phyloP scores from a whole-genome alignment of 2,888 invertebrate genomes.

The Isoperla grammatica region DNA sequence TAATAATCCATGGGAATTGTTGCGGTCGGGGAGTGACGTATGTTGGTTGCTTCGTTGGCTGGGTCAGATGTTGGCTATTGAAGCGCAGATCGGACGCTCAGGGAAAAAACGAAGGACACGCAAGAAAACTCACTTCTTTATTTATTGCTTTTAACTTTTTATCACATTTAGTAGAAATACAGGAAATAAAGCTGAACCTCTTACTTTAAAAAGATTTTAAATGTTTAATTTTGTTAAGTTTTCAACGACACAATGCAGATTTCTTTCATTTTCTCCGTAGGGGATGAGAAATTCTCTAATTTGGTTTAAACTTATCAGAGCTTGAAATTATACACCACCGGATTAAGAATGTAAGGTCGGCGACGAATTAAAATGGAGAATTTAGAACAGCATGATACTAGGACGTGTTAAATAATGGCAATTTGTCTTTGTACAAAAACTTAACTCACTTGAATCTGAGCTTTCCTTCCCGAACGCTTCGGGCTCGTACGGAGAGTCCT shows the following conservation, averaged over 20 bases:
- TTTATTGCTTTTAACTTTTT: conserved; percentile 4
- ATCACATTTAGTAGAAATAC: conserved; percentile 10
- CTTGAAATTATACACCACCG: conserved; percentile 11
- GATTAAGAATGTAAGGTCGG: conserved; percentile 1
- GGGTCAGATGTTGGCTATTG: not conserved
- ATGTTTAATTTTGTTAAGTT: conserved; percentile 9
- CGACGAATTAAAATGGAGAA: not conserved
- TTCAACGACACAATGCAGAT: conserved; percentile 13
- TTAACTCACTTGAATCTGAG: not conserved
- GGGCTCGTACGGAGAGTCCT: conserved; percentile 20
- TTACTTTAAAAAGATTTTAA: conserved; percentile 14
- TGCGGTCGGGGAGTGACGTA: too few relatives aligned
- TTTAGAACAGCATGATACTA: too few relatives aligned
- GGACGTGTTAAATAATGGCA: too few relatives aligned
- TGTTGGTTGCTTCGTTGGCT: conserved; percentile 8
- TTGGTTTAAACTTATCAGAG: conserved; percentile 13
- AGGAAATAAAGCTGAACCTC: conserved; percentile 12
- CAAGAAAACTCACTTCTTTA: not conserved
- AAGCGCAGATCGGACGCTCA: conserved; percentile 31
- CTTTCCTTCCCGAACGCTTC: not conserved
- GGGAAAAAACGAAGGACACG: conserved; percentile 18
- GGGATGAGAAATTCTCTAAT: conserved; percentile 12
- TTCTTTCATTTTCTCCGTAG: conserved; percentile 9
- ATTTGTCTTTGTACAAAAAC: too few relatives aligned
- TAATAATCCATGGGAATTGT: too few relatives aligned